Percentiles rank a stretch among this genome's conserved stretches.
Evolutionary conservation across 2,113 vertebrate species (phyloP).

Genomic region (Stegostoma tigrinum): DNA sequence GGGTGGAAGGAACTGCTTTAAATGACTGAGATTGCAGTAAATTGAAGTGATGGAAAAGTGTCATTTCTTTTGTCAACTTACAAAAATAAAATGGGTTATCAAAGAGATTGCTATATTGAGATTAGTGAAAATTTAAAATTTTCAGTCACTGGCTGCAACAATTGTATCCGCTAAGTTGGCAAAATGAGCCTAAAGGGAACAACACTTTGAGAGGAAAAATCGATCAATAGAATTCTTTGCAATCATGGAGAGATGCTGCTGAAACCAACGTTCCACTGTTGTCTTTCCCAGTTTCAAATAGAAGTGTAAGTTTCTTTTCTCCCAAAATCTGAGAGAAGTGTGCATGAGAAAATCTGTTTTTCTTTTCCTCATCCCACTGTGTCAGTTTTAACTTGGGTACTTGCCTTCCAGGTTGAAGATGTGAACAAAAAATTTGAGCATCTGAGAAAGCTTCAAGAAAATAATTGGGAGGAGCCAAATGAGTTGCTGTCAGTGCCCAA

Average conservation of each 20-base stretch:
- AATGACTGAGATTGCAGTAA: background rate
- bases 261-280: background rate
- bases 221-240: background rate
- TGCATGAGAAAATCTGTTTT: too few species aligned
- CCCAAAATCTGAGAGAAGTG: too few species aligned
- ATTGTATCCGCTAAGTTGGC: background rate
- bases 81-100: background rate
- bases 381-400: background rate
- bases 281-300: background rate
- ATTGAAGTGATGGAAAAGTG: background rate
- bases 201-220: background rate
- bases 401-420: conserved; percentile 67
- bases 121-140: background rate
- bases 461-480: conserved; percentile 61
- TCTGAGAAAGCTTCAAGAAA: conserved; percentile 68
- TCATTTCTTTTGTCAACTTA: background rate
- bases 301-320: background rate
- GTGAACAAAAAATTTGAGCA: conserved; percentile 77
- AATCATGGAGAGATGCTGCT: background rate
- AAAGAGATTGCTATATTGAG: background rate
- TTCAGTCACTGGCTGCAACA: background rate
- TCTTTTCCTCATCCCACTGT: background rate
- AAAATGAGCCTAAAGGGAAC: background rate
- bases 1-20: too few species aligned
- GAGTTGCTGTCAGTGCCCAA: conserved; percentile 47